Conservation (phyloP, 1,140 invertebrate genomes). For the Coptotermes formosanus region DNA sequence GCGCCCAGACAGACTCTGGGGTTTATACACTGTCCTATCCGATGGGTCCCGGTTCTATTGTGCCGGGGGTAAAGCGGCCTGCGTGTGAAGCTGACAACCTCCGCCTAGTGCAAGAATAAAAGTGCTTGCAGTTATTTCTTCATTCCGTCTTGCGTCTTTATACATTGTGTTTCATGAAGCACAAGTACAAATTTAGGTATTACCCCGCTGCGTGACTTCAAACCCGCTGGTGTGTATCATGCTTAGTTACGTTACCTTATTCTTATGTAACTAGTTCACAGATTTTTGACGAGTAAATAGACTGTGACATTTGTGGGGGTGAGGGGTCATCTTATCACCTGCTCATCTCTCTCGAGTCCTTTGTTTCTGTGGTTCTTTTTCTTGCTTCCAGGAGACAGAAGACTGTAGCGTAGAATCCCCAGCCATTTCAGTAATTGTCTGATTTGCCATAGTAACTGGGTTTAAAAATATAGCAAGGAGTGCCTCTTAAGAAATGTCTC, state of each 20-base stretch:
- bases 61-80: too few species aligned
- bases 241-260: neutral
- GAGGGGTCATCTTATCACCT: neutral
- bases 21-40: too few species aligned
- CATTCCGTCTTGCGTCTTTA: too few species aligned
- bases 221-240: too few species aligned
- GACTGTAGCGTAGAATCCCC: neutral
- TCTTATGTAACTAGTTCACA: neutral
- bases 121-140: too few species aligned
- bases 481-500: neutral
- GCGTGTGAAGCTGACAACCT: too few species aligned
- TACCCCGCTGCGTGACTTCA: too few species aligned
- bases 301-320: neutral
- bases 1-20: too few species aligned
- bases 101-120: too few species aligned
- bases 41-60: too few species aligned
- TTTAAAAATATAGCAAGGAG: neutral
- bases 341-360: neutral
- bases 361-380: neutral
- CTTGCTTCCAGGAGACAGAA: neutral
- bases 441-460: neutral
- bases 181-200: too few species aligned
- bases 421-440: neutral
- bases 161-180: too few species aligned
- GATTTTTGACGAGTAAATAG: neutral